Evolutionary conservation across 2,113 vertebrate species (phyloP).

Genomic region (Corvus moneduloides): DNA sequence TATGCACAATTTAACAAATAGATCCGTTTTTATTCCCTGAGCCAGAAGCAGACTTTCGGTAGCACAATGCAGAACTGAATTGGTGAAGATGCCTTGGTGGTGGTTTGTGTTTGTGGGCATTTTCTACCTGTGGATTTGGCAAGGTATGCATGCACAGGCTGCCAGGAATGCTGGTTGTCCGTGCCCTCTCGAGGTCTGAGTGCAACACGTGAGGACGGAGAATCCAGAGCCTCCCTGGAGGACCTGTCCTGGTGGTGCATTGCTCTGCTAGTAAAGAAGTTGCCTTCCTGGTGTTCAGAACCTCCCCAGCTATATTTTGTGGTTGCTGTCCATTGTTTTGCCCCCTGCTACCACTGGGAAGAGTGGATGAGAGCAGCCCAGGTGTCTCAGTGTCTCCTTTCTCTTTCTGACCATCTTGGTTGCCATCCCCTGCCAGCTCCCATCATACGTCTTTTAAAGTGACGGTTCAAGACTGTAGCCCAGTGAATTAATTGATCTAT

Average conservation of each 20-base stretch:
- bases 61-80: background rate
- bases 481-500: background rate
- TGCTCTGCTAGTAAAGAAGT: background rate
- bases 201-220: background rate
- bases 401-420: background rate
- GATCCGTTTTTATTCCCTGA: background rate
- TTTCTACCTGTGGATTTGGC: background rate
- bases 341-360: background rate
- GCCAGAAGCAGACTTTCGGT: background rate
- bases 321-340: background rate
- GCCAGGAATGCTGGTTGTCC: background rate
- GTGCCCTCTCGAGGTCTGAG: background rate
- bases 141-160: background rate
- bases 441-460: background rate
- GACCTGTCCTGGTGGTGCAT: accelerated
- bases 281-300: background rate
- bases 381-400: background rate
- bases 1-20: background rate
- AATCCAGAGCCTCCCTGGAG: background rate
- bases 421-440: background rate
- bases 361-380: background rate
- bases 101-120: background rate
- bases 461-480: background rate
- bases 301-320: background rate
- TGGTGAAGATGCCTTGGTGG: background rate